A percentile compares a stretch with the other conserved stretches of the same genome.
phyloP scores from a whole-genome alignment of 1,140 invertebrate genomes.

The Macrostomum lignano region DNA sequence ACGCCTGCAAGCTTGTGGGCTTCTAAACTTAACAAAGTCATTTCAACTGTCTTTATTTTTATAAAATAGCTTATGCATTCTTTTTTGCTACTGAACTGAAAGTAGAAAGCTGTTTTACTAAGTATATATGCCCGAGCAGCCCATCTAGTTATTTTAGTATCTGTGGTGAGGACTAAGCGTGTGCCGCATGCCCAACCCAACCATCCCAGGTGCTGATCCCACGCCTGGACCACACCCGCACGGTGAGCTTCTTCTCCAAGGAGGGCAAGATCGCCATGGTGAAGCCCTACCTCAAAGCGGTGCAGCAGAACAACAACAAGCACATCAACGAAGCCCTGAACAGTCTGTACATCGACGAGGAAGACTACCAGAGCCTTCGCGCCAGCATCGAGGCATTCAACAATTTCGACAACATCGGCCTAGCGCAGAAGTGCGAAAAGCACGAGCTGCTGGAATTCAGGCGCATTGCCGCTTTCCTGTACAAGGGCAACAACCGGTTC shows the following conservation, averaged over 20 bases:
- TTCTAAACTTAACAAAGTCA: too few relatives aligned
- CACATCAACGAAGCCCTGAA: constrained; percentile 96
- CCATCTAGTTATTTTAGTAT: too few relatives aligned
- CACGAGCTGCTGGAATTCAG: constrained; percentile 95
- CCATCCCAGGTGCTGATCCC: too few relatives aligned
- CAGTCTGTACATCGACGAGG: constrained; percentile 80
- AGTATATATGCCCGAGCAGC: too few relatives aligned
- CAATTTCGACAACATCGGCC: constrained; percentile 92
- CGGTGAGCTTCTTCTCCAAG: constrained; percentile 42
- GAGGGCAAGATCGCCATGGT: constrained; percentile 62
- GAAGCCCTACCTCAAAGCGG: constrained; percentile 80
- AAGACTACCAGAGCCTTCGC: constrained; percentile 76
- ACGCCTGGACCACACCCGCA: constrained; percentile 80
- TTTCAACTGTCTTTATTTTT: too few relatives aligned
- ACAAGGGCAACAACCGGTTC: constrained; percentile 98
- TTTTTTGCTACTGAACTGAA: too few relatives aligned
- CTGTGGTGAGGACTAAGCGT: too few relatives aligned
- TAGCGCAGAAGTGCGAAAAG: constrained; percentile 86
- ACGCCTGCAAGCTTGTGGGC: too few relatives aligned
- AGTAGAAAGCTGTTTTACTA: too few relatives aligned
- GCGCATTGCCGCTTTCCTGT: constrained; percentile 88
- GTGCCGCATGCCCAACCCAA: too few relatives aligned
- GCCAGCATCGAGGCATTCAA: constrained; percentile 96
- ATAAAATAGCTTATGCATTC: too few relatives aligned
- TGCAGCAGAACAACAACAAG: constrained; percentile 50